These are phyloP conservation scores for Eulacestoma nigropectus DNA, from an alignment of 2,113 vertebrate genomes.

Conservation along the genomic window DNA sequence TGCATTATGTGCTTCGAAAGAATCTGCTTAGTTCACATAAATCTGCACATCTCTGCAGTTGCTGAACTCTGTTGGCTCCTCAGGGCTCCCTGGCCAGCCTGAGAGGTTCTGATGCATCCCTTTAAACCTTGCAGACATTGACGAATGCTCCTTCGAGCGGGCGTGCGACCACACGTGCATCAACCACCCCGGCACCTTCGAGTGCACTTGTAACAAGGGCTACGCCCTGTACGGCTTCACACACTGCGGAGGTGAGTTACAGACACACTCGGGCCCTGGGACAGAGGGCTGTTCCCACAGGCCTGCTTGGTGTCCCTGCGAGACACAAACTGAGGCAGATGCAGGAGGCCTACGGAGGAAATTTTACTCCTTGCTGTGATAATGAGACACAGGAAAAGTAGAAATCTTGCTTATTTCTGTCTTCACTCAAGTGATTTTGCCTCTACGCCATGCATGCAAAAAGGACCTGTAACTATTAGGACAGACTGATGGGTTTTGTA, in stretches of 20 bases:
- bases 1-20: background rate
- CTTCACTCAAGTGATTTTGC: background rate
- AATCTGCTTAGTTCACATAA: background rate
- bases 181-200: conserved; percentile 89
- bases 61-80: background rate
- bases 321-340: background rate
- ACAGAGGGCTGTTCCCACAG: background rate
- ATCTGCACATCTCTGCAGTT: background rate
- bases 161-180: conserved; percentile 94
- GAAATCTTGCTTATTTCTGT: background rate
- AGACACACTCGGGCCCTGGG: background rate
- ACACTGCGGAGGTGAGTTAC: conserved; percentile 90
- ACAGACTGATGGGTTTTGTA: background rate
- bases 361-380: background rate
- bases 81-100: background rate
- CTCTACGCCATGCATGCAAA: background rate
- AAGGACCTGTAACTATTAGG: background rate
- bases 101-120: background rate
- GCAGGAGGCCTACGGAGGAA: rapidly evolving
- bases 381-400: background rate
- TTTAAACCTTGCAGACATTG: conserved; percentile 86
- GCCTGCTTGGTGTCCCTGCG: background rate
- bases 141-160: conserved; percentile 95
- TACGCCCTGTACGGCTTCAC: conserved; percentile 92
- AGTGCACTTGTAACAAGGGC: conserved; percentile 89